phyloP scores from a whole-genome alignment of 1,140 invertebrate species.

The Mercenaria mercenaria region DNA sequence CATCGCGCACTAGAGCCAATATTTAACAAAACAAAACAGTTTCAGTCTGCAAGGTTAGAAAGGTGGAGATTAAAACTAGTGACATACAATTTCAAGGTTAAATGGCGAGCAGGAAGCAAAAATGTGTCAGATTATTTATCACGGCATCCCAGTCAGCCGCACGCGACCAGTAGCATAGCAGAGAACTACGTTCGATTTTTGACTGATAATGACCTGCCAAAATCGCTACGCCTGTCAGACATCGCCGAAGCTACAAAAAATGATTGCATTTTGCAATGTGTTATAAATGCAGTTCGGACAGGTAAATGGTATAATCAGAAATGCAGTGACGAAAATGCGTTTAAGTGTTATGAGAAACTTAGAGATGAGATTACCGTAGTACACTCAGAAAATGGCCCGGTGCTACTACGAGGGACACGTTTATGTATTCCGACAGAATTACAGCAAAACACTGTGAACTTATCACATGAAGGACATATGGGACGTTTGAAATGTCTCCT shows the following conservation, averaged over 20 bases:
- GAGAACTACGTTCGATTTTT: not conserved
- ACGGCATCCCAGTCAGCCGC: not conserved
- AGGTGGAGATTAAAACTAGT: slow-evolving; percentile 64
- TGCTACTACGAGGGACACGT: not conserved
- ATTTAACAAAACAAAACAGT: slow-evolving; percentile 65
- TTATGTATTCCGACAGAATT: not conserved
- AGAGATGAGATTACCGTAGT: not conserved
- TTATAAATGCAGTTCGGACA: not conserved
- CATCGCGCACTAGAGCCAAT: slow-evolving; percentile 74
- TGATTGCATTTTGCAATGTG: not conserved
- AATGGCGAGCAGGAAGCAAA: slow-evolving; percentile 49
- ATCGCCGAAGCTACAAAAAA: not conserved
- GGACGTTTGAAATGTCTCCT: slow-evolving; percentile 17
- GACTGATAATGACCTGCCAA: not conserved
- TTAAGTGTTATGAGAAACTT: not conserved
- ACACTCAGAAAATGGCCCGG: not conserved
- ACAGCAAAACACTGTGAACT: not conserved
- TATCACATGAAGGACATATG: slow-evolving; percentile 29
- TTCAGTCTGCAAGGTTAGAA: slow-evolving; percentile 59
- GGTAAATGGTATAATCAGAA: not conserved
- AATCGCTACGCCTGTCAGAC: not conserved
- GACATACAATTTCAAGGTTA: slow-evolving; percentile 56
- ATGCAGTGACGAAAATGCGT: not conserved
- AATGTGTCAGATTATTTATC: not conserved
- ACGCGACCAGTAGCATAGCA: not conserved